Conservation (phyloP, 2,113 vertebrate species). For the Poeciliopsis occidentalis region DNA sequence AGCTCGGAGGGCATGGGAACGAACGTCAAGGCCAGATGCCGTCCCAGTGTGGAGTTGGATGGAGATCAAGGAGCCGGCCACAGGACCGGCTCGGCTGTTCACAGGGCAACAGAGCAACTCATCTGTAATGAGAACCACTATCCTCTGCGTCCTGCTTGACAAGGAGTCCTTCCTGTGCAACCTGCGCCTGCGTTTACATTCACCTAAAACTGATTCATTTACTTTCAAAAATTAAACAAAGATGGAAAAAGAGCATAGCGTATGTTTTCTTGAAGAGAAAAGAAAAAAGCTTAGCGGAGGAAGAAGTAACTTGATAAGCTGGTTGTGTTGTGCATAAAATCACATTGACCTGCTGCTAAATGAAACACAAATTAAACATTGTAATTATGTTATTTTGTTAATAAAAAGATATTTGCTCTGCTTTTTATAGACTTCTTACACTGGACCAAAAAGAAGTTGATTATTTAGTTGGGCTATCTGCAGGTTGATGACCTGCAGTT, state of each 20-base stretch:
- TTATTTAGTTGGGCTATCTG: neutral
- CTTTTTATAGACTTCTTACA: neutral
- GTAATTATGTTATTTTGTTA: too few species aligned
- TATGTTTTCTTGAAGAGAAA: too few species aligned
- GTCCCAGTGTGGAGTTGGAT: slow-evolving; percentile 72
- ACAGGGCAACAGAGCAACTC: slow-evolving; percentile 56
- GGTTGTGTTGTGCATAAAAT: neutral
- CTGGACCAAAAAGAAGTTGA: neutral
- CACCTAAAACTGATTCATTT: neutral
- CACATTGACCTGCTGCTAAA: too few species aligned
- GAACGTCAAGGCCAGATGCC: slow-evolving; percentile 65
- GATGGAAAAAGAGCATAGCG: too few species aligned
- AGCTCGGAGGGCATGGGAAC: slow-evolving; percentile 51
- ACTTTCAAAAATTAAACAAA: neutral
- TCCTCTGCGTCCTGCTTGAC: slow-evolving; percentile 23
- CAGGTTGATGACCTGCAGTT: neutral
- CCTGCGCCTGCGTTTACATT: neutral
- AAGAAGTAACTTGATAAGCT: neutral
- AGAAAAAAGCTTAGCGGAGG: neutral
- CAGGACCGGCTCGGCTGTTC: slow-evolving; percentile 49
- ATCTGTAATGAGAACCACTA: slow-evolving; percentile 54
- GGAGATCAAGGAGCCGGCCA: slow-evolving; percentile 66
- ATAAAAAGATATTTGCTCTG: neutral
- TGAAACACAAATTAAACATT: too few species aligned
- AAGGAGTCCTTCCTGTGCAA: neutral